These are phyloP conservation scores for Chelonia mydas DNA, from an alignment of 2,797 vertebrate genomes.

Conservation along the genomic window DNA sequence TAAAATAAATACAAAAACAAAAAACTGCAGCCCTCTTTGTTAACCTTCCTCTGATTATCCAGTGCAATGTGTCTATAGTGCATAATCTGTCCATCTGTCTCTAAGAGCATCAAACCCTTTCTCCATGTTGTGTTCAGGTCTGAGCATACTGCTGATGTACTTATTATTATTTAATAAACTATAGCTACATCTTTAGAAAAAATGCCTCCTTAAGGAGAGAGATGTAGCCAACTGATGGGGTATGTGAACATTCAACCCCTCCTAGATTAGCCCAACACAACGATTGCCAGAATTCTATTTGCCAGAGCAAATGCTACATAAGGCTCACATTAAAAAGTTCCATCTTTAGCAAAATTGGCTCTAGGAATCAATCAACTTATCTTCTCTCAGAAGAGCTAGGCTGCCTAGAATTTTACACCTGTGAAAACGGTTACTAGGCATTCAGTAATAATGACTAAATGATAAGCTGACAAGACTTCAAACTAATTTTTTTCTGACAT, in stretches of 20 bases:
- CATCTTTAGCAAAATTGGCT: conserved; percentile 56
- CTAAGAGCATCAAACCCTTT: not conserved
- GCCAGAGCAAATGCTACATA: conserved; percentile 56
- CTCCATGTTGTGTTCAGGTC: conserved; percentile 8
- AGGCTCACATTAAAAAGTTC: conserved; percentile 57
- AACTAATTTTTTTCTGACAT: conserved; percentile 63
- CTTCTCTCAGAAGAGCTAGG: conserved; percentile 50
- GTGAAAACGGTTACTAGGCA: conserved; percentile 51
- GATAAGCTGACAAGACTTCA: conserved; percentile 62
- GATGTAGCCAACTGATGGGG: conserved; percentile 30
- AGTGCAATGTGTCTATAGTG: not conserved
- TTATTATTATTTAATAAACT: conserved; percentile 32
- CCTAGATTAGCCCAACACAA: conserved; percentile 51
- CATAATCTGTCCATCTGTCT: not conserved
- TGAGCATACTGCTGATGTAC: not conserved
- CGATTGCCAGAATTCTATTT: conserved; percentile 61
- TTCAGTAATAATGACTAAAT: conserved; percentile 64
- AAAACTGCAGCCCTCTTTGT: not conserved
- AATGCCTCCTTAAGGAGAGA: conserved; percentile 47
- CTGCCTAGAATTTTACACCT: conserved; percentile 53
- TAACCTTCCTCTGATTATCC: not conserved
- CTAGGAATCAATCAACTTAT: conserved; percentile 66
- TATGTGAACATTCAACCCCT: conserved; percentile 21
- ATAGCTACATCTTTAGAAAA: not conserved
- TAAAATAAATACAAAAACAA: not conserved